Percentiles rank a stretch among this genome's conserved stretches.
Evolutionary conservation across 2,888 invertebrate genomes (phyloP).

Genomic region (Acanthosepion pharaonis): DNA sequence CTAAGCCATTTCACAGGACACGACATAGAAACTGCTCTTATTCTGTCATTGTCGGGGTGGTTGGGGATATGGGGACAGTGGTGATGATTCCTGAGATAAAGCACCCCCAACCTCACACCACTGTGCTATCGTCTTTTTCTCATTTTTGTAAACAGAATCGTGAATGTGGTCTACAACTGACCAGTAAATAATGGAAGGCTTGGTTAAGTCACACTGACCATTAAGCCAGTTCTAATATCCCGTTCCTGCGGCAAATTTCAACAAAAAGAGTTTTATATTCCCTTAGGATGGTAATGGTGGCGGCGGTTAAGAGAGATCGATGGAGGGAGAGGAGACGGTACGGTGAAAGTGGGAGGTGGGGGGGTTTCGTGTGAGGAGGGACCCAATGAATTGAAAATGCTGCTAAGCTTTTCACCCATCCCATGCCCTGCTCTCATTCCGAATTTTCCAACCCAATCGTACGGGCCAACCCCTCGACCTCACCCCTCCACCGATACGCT

Average conservation of each 20-base stretch:
- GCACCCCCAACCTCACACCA: too few species aligned
- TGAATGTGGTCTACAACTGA: neutral
- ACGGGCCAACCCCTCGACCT: neutral
- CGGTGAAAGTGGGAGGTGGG: neutral
- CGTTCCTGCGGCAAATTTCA: neutral
- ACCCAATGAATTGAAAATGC: neutral
- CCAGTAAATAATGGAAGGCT: neutral
- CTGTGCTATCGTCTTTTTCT: conserved; percentile 8
- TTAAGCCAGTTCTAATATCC: neutral
- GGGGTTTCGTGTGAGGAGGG: neutral
- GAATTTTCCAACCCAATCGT: neutral
- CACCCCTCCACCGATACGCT: neutral
- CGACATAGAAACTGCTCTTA: neutral
- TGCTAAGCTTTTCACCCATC: neutral
- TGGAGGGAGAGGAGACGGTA: neutral
- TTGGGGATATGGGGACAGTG: neutral
- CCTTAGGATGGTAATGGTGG: neutral
- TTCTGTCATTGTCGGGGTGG: too few species aligned
- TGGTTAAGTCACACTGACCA: neutral
- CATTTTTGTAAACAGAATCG: neutral
- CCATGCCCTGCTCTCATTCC: neutral
- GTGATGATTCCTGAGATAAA: neutral
- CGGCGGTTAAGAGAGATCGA: neutral
- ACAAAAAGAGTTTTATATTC: conserved; percentile 14
- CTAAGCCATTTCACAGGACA: neutral